Conservation (phyloP, 2,113 vertebrate species). For the Isurus oxyrinchus region DNA sequence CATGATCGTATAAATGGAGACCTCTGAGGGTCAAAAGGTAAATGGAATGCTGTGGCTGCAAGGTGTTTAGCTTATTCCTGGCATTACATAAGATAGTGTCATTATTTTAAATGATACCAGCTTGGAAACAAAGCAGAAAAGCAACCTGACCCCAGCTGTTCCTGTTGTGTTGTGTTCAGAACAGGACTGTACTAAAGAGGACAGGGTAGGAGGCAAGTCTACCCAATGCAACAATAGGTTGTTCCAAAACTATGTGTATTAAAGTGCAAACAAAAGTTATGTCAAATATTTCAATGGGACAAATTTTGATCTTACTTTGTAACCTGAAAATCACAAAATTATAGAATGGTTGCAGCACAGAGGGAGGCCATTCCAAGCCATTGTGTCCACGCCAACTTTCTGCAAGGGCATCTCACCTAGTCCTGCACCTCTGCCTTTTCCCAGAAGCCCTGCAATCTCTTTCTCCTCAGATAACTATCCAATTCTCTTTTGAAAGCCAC, state of each 20-base stretch:
- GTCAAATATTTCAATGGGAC: not conserved
- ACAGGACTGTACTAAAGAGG: too few species aligned
- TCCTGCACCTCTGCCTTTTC: too few species aligned
- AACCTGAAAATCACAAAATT: not conserved
- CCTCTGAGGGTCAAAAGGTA: not conserved
- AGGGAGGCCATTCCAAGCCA: too few species aligned
- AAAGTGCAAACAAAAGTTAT: not conserved
- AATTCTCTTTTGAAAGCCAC: too few species aligned
- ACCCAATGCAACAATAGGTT: not conserved
- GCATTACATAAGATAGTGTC: not conserved
- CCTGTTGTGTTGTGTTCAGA: not conserved
- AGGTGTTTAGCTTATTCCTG: not conserved
- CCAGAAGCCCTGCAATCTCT: too few species aligned
- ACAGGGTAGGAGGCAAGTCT: too few species aligned
- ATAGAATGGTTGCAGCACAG: too few species aligned
- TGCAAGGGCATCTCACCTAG: too few species aligned
- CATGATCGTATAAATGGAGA: not conserved
- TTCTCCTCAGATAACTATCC: too few species aligned
- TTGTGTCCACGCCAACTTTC: too few species aligned
- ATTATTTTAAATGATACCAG: constrained; percentile 11
- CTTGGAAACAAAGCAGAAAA: not conserved
- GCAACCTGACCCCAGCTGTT: not conserved
- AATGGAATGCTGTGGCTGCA: not conserved
- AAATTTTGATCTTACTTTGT: not conserved
- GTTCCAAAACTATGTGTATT: not conserved